These are phyloP conservation scores for Sebastes fasciatus DNA, from an alignment of 2,113 vertebrate species.

Conservation along the genomic window DNA sequence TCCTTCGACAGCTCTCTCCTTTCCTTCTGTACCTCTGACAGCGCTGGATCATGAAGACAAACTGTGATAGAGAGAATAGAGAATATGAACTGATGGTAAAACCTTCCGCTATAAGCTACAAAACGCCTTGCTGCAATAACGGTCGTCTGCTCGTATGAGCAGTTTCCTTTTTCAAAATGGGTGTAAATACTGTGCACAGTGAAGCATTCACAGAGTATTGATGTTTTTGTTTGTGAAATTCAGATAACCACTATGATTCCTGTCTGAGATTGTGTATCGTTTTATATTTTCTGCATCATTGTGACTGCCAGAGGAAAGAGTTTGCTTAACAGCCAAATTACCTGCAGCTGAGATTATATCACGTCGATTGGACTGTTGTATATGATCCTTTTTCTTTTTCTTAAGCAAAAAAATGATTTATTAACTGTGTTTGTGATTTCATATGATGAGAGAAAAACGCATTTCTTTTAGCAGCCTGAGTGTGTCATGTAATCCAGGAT, in stretches of 20 bases:
- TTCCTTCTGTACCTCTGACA: background rate
- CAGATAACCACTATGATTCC: constrained; percentile 63
- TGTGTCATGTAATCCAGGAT: constrained; percentile 11
- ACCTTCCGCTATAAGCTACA: constrained; percentile 50
- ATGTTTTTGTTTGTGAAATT: constrained; percentile 42
- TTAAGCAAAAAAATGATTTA: constrained; percentile 12
- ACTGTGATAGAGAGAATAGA: constrained; percentile 6
- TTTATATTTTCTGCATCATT: constrained; percentile 43
- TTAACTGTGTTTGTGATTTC: constrained; percentile 20
- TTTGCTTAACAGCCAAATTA: constrained; percentile 26
- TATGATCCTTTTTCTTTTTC: constrained; percentile 13
- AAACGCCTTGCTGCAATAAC: constrained; percentile 37
- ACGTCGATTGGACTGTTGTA: background rate
- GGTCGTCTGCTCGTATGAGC: constrained; percentile 5
- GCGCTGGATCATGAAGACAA: constrained; percentile 34
- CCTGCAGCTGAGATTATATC: constrained; percentile 41
- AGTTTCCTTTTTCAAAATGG: constrained; percentile 15
- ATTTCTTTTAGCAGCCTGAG: constrained; percentile 2
- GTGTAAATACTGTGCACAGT: constrained; percentile 60
- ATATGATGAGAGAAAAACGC: constrained; percentile 15
- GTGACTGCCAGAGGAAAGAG: constrained; percentile 11
- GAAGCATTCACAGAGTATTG: constrained; percentile 28
- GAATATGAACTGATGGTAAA: constrained; percentile 18
- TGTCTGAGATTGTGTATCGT: constrained; percentile 9
- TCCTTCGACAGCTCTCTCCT: background rate